phyloP scores from a whole-genome alignment of 2,888 invertebrate species.

The Apodemia hepburni region DNA sequence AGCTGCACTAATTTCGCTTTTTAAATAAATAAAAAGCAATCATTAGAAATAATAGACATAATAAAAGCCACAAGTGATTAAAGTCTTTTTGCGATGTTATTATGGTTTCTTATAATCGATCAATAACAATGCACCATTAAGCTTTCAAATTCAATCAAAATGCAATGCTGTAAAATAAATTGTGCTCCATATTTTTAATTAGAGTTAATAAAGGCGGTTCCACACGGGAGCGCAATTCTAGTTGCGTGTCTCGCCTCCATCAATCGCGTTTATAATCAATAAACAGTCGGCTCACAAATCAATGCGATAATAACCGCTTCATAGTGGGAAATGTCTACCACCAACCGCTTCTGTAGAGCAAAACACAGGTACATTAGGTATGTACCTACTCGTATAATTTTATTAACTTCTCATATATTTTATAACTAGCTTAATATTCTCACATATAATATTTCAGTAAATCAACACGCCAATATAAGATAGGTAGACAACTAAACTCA shows the following conservation, averaged over 20 bases:
- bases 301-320: conserved; percentile 59
- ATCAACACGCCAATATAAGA: too few relatives aligned
- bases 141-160: conserved; percentile 14
- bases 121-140: conserved; percentile 4
- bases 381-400: not conserved
- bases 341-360: not conserved
- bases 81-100: conserved; percentile 3
- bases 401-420: not conserved
- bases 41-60: conserved; percentile 11
- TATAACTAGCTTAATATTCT: too few relatives aligned
- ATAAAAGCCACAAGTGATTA: not conserved
- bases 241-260: conserved; percentile 60
- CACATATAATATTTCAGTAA: too few relatives aligned
- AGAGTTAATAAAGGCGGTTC: conserved; percentile 29
- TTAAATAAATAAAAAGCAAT: not conserved
- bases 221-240: conserved; percentile 29
- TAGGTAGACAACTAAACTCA: too few relatives aligned
- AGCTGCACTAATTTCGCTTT: too few relatives aligned
- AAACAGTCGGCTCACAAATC: conserved; percentile 62
- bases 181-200: conserved; percentile 28
- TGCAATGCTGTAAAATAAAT: conserved; percentile 21
- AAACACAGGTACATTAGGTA: not conserved
- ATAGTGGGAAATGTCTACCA: conserved; percentile 10
- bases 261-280: conserved; percentile 70
- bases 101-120: not conserved